Percentiles rank a stretch among this genome's conserved stretches.
Conservation (phyloP, 2,888 invertebrate genomes). For the Coleophora flavipennella region DNA sequence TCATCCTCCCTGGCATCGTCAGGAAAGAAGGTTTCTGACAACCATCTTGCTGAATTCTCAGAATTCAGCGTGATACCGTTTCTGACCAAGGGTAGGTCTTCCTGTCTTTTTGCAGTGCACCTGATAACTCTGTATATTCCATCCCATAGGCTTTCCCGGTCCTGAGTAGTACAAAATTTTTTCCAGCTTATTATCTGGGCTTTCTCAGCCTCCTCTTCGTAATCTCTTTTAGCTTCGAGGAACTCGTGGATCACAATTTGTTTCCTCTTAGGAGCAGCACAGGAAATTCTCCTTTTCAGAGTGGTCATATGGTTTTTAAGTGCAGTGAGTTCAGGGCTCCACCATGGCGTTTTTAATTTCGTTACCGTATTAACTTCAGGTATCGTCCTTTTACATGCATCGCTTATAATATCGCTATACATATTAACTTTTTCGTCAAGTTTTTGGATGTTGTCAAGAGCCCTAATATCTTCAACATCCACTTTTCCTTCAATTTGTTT, state of each 20-base stretch:
- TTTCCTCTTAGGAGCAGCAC: background rate
- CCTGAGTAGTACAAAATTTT: background rate
- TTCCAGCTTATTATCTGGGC: background rate
- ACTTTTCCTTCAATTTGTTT: no score
- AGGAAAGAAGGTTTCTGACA: background rate
- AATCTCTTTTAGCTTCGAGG: background rate
- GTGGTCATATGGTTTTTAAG: background rate
- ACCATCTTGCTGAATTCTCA: background rate
- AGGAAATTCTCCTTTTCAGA: background rate
- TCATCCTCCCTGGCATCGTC: background rate
- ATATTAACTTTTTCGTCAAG: background rate
- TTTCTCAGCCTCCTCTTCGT: background rate
- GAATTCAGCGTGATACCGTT: background rate
- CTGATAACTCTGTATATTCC: background rate
- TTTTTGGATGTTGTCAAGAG: no score
- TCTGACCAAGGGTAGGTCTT: background rate
- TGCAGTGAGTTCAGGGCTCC: background rate
- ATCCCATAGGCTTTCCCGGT: background rate
- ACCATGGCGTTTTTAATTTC: background rate
- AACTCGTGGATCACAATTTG: constrained; percentile 4
- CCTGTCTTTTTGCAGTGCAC: background rate
- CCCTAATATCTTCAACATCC: no score
- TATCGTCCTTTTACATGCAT: background rate
- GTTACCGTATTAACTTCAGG: background rate
- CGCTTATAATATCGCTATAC: background rate